Evolutionary conservation across 1,140 invertebrate species (phyloP), one percentile per base, ranked within the genome.

Genomic region (Drosophila virilis): DNA sequence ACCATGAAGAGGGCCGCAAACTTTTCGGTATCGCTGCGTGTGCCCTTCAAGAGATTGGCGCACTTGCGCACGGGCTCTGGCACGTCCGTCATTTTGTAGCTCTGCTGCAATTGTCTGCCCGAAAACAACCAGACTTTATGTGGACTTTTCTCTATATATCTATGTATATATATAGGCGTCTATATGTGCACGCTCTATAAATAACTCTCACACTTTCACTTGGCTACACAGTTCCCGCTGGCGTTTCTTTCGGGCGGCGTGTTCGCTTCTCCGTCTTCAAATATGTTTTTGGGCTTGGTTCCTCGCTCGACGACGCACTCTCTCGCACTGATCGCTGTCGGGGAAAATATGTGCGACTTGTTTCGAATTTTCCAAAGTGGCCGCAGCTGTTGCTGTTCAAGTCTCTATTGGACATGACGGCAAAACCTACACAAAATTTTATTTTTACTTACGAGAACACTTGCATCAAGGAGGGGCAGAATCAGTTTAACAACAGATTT

Each of bases 1-100:
- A 98, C 96, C 95, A 98, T 96, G 90, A 98, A 97, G 2, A 98
- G 93, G 0, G 96, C 96, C 7, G 97, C 97, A 92, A 98, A 97
- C 92, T 97, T 98, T 93, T 98, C 97, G 0, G 97, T 98, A 92
- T 98, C 97, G 80, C 94, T 96, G 64, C 94, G 94, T 1, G 97
- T 96, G 79, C 94, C 94, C 90, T 96, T 95, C 60, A 98, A 92
- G 60, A 97, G 95, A 17, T 94, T 93, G 52, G 96, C 94, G 92
- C 97, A 97, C 93, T 97, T 97, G 91, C 96, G 95, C 50, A 98
- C 96, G 69, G 95, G 94, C 74, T 97, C 96, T 58, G 96, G 95
- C 78, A 97, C 93, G 46, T 91, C 91, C 88, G 92, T 93, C 91
- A 92, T 92, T 78, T 35, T 15, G 6, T 61, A 43, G 32, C 48